Base-by-base conservation (phyloP, 2,113 vertebrate genomes). In the Lophotis ruficrista region DNA sequence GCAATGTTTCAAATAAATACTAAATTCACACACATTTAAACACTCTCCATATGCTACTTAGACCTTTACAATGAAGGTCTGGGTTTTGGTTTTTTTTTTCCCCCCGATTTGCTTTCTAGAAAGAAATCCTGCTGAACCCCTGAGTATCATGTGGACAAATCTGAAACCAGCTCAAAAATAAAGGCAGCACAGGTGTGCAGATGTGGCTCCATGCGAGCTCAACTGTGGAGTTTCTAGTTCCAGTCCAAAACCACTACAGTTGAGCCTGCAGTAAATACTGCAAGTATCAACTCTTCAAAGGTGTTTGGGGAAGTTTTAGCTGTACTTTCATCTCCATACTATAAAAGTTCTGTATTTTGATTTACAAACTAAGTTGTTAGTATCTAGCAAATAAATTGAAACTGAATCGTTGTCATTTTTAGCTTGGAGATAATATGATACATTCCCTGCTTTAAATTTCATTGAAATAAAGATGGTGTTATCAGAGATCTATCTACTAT, bases 21-120 rank as follows among this genome's bases (percentile, higher is more conserved):
- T 51, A 64, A 68, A 83, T 48, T 73, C 37, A 70, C 23, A 65
- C 3, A 9, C 19, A 83, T 43, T 66, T 54, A 79, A 87, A 64
- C 48, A 48, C 28, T 33, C 21, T 73, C 37, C 3, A 19, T 84
- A 79, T 38, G 23, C 9, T 68, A 70, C 12, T 62, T 35, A 53
- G 66, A 89, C 14, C 31, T 88, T 70, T 37, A 70, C 78, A 86
- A 73, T 58, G 35, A 50, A 41, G 33, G 61, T 41, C 19, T 41
- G 20, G 4, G 1, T 8, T 0, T 10, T 57, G 4, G 1, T 8
- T 0, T 10, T 57, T 61, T 64, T 57, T 73, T 25, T 45, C 45
- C 14, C 45, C 14, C 57, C 27, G 18, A 22, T 85, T 58, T 60
- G 11, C 10, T 30, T 72, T 83, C 66, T 28, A 41, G 13, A 69